Conservation (phyloP, 1,140 invertebrate species). For the Pseudomyrmex sp. region DNA sequence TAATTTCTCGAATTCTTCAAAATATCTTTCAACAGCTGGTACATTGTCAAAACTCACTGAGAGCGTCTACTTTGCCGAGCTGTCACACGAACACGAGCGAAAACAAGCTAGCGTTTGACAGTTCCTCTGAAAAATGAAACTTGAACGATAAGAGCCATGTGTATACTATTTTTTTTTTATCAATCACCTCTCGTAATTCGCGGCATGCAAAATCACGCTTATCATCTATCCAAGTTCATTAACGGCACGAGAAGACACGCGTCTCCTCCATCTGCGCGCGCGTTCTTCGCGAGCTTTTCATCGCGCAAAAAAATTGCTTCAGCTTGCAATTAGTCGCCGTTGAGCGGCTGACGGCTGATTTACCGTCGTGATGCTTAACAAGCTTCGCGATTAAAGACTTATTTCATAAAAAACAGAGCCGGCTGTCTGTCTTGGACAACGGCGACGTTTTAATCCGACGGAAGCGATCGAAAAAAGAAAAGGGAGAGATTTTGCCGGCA, state of each 20-base stretch:
- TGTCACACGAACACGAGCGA: too few relatives aligned
- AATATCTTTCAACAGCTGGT: too few relatives aligned
- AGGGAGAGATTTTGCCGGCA: neutral
- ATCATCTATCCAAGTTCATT: neutral
- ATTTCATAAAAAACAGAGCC: constrained; percentile 46
- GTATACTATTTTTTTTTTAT: too few relatives aligned
- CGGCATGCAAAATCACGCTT: neutral
- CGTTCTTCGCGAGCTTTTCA: neutral
- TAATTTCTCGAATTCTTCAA: too few relatives aligned
- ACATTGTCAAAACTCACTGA: too few relatives aligned
- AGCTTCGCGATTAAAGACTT: constrained; percentile 25
- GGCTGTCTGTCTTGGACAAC: constrained; percentile 29
- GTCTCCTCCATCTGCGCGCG: neutral
- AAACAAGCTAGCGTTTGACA: too few relatives aligned
- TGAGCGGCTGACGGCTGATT: neutral
- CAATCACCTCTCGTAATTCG: neutral
- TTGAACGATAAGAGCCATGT: neutral
- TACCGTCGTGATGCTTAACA: neutral
- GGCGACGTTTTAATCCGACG: constrained; percentile 35
- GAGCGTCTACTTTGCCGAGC: too few relatives aligned
- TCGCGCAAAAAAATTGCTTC: neutral
- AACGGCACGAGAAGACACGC: neutral
- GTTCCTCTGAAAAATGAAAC: neutral
- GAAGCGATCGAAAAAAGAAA: neutral
- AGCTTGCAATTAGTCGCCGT: neutral